Conservation (phyloP, 2,113 vertebrate genomes). For the Tetraodon nigroviridis region DNA sequence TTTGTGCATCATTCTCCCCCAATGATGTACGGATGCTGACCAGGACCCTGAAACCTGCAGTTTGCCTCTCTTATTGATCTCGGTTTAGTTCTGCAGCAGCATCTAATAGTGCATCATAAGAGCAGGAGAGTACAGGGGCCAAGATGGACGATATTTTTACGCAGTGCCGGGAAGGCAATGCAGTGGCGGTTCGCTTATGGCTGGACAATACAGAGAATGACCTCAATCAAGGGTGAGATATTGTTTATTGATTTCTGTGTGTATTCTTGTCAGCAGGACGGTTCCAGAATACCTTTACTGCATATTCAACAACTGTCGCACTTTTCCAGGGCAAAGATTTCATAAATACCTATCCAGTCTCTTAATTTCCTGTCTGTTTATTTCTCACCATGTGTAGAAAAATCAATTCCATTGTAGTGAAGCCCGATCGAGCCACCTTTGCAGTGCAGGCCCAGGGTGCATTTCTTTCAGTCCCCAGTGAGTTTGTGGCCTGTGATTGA, state of each 20-base stretch:
- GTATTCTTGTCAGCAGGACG: not conserved
- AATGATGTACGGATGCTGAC: slow-evolving; percentile 62
- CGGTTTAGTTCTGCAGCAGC: slow-evolving; percentile 22
- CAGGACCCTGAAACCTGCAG: slow-evolving; percentile 39
- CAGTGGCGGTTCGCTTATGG: slow-evolving; percentile 93
- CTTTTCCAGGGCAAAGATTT: not conserved
- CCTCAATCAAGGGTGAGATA: slow-evolving; percentile 92
- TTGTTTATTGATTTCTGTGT: slow-evolving; percentile 8
- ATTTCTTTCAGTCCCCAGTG: slow-evolving; percentile 20
- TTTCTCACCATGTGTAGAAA: not conserved
- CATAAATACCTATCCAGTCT: not conserved
- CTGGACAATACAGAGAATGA: slow-evolving; percentile 98
- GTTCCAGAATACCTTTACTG: not conserved
- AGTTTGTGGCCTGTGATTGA: slow-evolving; percentile 47
- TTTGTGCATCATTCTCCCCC: slow-evolving; percentile 17
- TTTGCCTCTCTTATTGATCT: slow-evolving; percentile 20
- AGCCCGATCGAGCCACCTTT: not conserved
- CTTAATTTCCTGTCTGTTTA: too few species aligned
- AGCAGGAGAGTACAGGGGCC: slow-evolving; percentile 28
- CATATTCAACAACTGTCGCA: slow-evolving; percentile 1
- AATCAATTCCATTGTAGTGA: not conserved
- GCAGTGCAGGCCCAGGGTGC: slow-evolving; percentile 4
- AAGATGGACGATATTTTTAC: slow-evolving; percentile 97
- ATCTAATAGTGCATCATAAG: slow-evolving; percentile 14
- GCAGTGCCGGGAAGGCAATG: slow-evolving; percentile 94